Base-by-base conservation (phyloP, 2,113 vertebrate species). In the Hemichromis elongatus region DNA sequence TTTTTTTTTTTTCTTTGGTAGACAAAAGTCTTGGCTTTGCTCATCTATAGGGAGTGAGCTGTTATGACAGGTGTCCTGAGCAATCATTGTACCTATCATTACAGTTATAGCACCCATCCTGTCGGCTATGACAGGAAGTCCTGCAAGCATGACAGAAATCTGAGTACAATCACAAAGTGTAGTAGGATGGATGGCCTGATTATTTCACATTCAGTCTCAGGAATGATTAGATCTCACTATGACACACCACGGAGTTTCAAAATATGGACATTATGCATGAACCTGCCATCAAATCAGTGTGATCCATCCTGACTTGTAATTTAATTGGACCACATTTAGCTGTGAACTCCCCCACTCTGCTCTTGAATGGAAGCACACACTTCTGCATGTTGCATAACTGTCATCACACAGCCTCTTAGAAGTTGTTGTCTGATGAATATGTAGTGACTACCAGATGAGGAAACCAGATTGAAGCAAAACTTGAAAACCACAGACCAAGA, bases 371-470 rank as follows among this genome's bases (percentile, higher is more conserved):
- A 93, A 93, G 70, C 85, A 77, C 77, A 77, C 73, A 68, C 88
- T 85, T 87, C 40, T 84, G 30, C 45, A 4, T 19, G 68, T 91
- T 94, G 86, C 90, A 88, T 93, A 92, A 93, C 92, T 33, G 21
- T 79, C 50, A 4, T 85, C 87, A 90, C 30, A 40, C 24, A 11
- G 83, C 77, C 84, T 81, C 61, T 78, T 47, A 83, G 37, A 83
- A 84, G 79, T 79, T 83, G 55, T 70, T 83, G 79, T 75, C 42
- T 1, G 16, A 8, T 75, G 16, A 86, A 90, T 54, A 83, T 84
- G 80, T 66, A 77, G 79, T 47, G 82, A 80, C 37, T 35, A 26
- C 45, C 10, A 28, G 70, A 75, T 75, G 26, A 50, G 42, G 21
- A 73, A 47, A 50, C 24, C 9, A 5, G 68, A 73, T 28, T 28